phyloP scores from a whole-genome alignment of 2,797 vertebrate genomes.

The Pelodytes ibericus region DNA sequence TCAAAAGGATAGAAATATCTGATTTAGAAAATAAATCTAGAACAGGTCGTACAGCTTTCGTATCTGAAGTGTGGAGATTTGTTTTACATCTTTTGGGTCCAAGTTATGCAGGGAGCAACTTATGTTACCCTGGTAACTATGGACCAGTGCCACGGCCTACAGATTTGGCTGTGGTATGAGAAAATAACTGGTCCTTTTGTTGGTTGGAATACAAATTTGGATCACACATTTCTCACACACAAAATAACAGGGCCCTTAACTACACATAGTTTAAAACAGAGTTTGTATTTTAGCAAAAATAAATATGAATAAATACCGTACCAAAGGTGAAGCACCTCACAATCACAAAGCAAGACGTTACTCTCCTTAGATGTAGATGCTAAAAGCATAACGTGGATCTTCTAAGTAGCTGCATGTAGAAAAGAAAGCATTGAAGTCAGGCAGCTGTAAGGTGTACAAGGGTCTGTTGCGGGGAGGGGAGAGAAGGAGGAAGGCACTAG shows the following conservation, averaged over 20 bases:
- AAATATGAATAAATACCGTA: slow-evolving; percentile 5
- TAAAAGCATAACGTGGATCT: slow-evolving; percentile 10
- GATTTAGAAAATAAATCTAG: too few relatives aligned
- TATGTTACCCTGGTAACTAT: too few relatives aligned
- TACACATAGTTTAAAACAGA: too few relatives aligned
- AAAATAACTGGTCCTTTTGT: background rate
- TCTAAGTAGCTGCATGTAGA: background rate
- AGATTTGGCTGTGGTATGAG: background rate
- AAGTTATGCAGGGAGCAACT: too few relatives aligned
- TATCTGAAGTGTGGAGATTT: too few relatives aligned
- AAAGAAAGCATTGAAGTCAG: slow-evolving; percentile 6
- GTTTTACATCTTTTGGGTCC: too few relatives aligned
- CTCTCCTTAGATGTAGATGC: background rate
- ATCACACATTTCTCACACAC: too few relatives aligned
- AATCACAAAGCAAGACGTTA: background rate
- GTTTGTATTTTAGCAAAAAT: background rate
- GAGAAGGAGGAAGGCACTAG: slow-evolving; percentile 37
- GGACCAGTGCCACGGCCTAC: too few relatives aligned
- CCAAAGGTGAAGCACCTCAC: background rate
- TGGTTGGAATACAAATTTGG: too few relatives aligned
- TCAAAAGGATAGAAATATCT: too few relatives aligned
- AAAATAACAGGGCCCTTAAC: too few relatives aligned
- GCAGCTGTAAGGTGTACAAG: slow-evolving; percentile 13
- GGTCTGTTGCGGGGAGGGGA: slow-evolving; percentile 40
- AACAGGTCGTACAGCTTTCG: too few relatives aligned